Conservation (phyloP, 2,113 vertebrate species). For the Seriola rivoliana region DNA sequence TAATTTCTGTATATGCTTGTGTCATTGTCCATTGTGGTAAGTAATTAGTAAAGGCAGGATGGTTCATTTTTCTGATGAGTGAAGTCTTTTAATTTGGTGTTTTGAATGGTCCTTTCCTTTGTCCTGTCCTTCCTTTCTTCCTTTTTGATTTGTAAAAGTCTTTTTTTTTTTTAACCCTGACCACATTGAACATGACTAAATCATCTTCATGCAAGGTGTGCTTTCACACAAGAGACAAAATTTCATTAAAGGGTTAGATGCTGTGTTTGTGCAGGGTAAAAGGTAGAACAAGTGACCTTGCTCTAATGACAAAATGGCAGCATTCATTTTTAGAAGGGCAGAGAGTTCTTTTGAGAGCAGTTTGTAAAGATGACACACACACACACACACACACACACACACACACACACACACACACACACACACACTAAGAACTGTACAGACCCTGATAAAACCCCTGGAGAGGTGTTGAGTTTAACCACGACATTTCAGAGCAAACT, state of each 20-base stretch:
- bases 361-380: constrained; percentile 43
- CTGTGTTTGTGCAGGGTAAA: neutral
- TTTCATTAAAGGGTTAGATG: neutral
- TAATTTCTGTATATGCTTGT: neutral
- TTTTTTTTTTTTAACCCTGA: too few species aligned
- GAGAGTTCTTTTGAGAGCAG: constrained; percentile 6
- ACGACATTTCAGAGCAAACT: constrained; percentile 76
- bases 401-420: constrained; percentile 27
- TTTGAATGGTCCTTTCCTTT: neutral
- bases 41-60: neutral
- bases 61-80: neutral
- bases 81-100: neutral
- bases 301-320: constrained; percentile 21
- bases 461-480: constrained; percentile 81
- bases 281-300: neutral
- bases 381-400: constrained; percentile 21
- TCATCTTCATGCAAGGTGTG: neutral
- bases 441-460: constrained; percentile 55
- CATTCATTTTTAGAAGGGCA: constrained; percentile 40
- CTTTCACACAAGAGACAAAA: neutral
- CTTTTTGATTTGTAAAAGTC: neutral
- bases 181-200: neutral
- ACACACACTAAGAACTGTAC: constrained; percentile 32
- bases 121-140: neutral
- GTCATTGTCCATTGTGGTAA: neutral